These are phyloP conservation scores for Amorpha juglandis DNA, from an alignment of 2,888 invertebrate species.

Conservation along the genomic window DNA sequence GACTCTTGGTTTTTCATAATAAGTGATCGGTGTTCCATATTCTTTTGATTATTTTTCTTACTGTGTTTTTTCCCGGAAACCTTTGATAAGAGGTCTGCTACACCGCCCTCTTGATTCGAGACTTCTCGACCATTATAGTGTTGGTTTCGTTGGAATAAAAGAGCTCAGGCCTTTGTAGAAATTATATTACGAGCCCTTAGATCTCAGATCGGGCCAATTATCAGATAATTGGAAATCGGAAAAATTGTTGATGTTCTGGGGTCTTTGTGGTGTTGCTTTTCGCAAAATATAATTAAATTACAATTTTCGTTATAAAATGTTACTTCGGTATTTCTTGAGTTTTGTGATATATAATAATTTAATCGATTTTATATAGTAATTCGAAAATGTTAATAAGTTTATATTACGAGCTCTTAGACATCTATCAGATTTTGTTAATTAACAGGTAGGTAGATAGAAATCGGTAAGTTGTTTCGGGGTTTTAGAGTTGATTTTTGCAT, in stretches of 20 bases:
- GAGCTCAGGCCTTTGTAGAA: not conserved
- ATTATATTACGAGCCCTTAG: conserved; percentile 6
- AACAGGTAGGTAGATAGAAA: too few relatives aligned
- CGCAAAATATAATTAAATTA: too few relatives aligned
- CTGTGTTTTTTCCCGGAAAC: conserved; percentile 23
- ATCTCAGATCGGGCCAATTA: not conserved
- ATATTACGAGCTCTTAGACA: too few relatives aligned
- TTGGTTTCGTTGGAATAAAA: conserved; percentile 14
- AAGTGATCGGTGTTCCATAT: not conserved
- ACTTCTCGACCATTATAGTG: conserved; percentile 25
- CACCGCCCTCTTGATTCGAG: conserved; percentile 23
- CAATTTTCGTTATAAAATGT: too few relatives aligned
- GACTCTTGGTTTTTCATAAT: too few relatives aligned
- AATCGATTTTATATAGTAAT: too few relatives aligned
- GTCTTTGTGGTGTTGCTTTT: not conserved
- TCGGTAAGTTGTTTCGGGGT: too few relatives aligned
- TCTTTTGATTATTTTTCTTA: not conserved
- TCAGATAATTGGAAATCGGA: conserved; percentile 4
- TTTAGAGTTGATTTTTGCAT: too few relatives aligned
- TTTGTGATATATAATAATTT: too few relatives aligned
- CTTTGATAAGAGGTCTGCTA: conserved; percentile 6
- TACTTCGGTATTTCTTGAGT: too few relatives aligned
- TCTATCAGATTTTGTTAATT: too few relatives aligned
- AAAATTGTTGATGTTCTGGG: not conserved
- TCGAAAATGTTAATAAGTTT: too few relatives aligned